These are phyloP conservation scores for Oreochromis aureus DNA, from an alignment of 2,113 vertebrate genomes.

Conservation along the genomic window DNA sequence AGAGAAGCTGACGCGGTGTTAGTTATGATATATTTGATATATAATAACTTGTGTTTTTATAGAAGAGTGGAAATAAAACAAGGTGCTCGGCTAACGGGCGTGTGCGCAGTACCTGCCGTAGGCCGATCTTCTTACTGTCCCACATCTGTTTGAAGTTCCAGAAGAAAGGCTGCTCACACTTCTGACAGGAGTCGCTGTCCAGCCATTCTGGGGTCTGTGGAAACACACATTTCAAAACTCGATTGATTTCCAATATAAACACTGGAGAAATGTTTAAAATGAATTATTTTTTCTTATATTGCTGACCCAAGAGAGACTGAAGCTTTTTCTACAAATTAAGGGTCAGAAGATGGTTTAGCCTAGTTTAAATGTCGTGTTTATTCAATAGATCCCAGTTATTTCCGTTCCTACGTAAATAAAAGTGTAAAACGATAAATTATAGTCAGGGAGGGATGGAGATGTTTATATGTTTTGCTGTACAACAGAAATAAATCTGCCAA, in stretches of 20 bases:
- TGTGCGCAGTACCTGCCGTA: conserved; percentile 81
- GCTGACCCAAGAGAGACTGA: not conserved
- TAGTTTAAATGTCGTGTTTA: not conserved
- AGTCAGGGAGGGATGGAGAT: not conserved
- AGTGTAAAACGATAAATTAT: not conserved
- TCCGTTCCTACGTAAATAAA: not conserved
- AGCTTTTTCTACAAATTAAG: not conserved
- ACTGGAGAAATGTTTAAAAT: not conserved
- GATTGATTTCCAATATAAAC: not conserved
- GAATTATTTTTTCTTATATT: not conserved
- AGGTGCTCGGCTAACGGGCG: not conserved
- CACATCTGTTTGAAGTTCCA: conserved; percentile 99
- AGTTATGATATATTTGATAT: not conserved
- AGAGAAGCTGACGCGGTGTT: not conserved
- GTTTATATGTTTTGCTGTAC: not conserved
- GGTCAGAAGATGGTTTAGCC: not conserved
- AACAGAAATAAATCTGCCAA: not conserved
- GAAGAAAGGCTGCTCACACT: conserved; percentile 98
- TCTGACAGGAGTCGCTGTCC: conserved; percentile 98
- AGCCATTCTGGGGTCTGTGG: conserved; percentile 93
- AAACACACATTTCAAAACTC: not conserved
- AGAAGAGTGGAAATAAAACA: not conserved
- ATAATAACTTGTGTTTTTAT: not conserved
- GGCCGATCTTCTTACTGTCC: conserved; percentile 97
- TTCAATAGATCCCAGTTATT: not conserved